Conservation (phyloP, 2,888 invertebrate species). For the Copidosoma aretas region DNA sequence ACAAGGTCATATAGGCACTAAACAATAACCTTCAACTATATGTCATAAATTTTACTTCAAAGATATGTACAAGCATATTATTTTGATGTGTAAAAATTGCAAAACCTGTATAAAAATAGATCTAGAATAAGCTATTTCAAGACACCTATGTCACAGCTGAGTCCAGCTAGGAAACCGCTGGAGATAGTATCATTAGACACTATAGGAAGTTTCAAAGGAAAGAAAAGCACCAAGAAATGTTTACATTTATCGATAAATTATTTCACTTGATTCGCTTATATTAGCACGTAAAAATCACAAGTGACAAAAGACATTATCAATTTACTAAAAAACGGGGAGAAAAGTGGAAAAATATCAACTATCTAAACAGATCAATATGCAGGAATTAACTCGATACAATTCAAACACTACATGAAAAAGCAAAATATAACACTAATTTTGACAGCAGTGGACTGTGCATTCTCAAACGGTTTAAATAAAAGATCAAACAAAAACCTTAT, state of each 20-base stretch:
- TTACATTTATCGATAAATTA: conserved; percentile 47
- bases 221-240: conserved; percentile 47
- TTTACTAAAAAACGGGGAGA: conserved; percentile 35
- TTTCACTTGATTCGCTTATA: conserved; percentile 48
- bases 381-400: conserved; percentile 47
- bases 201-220: conserved; percentile 50
- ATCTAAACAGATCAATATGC: conserved; percentile 48
- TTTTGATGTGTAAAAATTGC: conserved; percentile 41
- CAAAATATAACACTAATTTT: conserved; percentile 47
- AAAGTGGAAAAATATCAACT: conserved; percentile 33
- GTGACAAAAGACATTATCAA: conserved; percentile 47
- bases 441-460: conserved; percentile 44
- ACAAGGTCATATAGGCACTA: conserved; percentile 40
- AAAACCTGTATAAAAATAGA: too few species aligned
- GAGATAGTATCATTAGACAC: conserved; percentile 51
- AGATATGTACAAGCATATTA: conserved; percentile 46
- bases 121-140: too few species aligned
- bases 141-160: conserved; percentile 46
- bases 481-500: conserved; percentile 44
- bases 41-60: conserved; percentile 34
- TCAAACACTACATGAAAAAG: conserved; percentile 45
- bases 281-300: conserved; percentile 46
- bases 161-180: conserved; percentile 46
- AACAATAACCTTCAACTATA: conserved; percentile 38
- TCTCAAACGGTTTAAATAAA: conserved; percentile 5